Evolutionary conservation across 2,888 invertebrate species (phyloP).

Genomic region (Poecilobothrus nobilitatus): DNA sequence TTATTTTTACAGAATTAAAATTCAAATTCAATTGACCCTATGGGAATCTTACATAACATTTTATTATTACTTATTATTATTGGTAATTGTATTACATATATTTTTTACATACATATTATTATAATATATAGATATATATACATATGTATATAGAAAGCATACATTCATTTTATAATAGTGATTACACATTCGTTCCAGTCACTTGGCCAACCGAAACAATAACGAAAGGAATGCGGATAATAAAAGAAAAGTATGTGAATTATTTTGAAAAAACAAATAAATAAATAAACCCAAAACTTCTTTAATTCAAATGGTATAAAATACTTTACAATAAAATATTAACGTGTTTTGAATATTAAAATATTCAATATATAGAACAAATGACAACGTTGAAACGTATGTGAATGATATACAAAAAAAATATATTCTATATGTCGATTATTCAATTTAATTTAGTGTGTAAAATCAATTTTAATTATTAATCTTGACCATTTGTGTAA

Average conservation of each 20-base stretch:
- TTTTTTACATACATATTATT: neutral
- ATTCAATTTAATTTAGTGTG: no score
- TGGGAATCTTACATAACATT: neutral
- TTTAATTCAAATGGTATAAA: neutral
- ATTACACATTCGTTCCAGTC: slow-evolving; percentile 34
- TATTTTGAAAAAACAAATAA: neutral
- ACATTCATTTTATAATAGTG: neutral
- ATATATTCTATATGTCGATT: no score
- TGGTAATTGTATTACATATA: neutral
- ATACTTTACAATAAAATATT: neutral
- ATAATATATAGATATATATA: neutral
- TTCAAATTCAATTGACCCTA: neutral
- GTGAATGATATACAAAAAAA: no score
- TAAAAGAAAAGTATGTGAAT: neutral
- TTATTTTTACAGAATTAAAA: neutral
- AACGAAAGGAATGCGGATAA: slow-evolving; percentile 30
- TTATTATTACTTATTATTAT: neutral
- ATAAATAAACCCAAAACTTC: neutral
- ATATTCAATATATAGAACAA: no score
- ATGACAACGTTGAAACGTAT: no score
- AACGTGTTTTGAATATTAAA: slow-evolving; percentile 1
- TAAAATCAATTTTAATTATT: no score
- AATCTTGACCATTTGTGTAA: no score
- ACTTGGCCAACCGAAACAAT: slow-evolving; percentile 44
- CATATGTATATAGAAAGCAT: neutral